Evolutionary conservation across 2,113 vertebrate genomes (phyloP), one percentile per base, ranked within the genome.

Genomic region (Xyrauchen texanus): DNA sequence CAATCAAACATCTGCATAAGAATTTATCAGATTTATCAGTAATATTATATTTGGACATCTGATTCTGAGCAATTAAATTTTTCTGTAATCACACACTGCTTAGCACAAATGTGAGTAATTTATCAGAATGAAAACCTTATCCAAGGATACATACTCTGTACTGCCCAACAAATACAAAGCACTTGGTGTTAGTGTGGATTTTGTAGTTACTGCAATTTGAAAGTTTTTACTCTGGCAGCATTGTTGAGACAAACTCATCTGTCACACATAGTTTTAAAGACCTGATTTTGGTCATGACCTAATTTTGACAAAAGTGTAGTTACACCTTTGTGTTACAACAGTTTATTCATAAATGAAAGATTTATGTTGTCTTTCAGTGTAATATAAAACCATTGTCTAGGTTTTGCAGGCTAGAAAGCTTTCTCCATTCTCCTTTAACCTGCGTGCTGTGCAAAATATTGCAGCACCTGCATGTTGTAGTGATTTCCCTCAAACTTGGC

Each of bases 1-100:
- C 86, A 90, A 86, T 86, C 79, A 87, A 91, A 92, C 91, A 93
- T 93, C 90, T 91, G 91, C 74, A 88, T 81, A 51, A 84, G 78
- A 81, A 83, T 89, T 88, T 87, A 87, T 87, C 81, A 87, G 74
- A 83, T 78, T n/a, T n/a, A n/a, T n/a, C n/a, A n/a, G 85, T 66
- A 79, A 88, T 83, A 84, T 82, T 71, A 70, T 85, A 81, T 78
- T 80, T 72, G 73, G 72, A 78, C 76, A 79, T 44, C 60, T 51
- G 82, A 72, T 65, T 44, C 60, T 51, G 82, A 72, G 65, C 71
- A 84, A 58, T 83, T 85, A 76, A 79, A 84, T 84, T 82, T 86
- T 44, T 74, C 82, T 85, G 6, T 44, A 4, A 76, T 51, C 66
- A 84, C 3, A 76, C 70, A 78, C 85, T 84, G 82, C 78, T 60